Percentiles rank a stretch among this genome's conserved stretches.
These are phyloP conservation scores for Allobates femoralis DNA, from an alignment of 2,797 vertebrate genomes.

Conservation along the genomic window DNA sequence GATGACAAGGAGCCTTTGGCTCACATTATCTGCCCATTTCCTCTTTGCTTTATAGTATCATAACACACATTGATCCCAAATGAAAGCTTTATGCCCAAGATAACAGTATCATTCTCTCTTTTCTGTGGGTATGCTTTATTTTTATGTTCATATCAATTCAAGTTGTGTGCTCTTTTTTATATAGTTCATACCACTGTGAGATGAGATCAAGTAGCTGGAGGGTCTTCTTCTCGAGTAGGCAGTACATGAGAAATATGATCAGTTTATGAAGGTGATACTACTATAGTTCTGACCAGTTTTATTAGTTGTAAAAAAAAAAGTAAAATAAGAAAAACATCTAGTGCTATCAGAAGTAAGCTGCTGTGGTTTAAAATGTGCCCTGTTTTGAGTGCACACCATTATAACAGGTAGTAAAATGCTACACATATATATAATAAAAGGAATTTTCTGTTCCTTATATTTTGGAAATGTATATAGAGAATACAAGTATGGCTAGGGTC, in stretches of 20 bases:
- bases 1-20: conserved; percentile 22
- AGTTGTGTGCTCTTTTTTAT: background rate
- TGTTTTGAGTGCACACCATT: too few relatives aligned
- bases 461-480: too few relatives aligned
- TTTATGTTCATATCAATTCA: background rate
- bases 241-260: background rate
- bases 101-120: conserved; percentile 36
- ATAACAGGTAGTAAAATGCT: too few relatives aligned
- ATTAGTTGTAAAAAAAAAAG: background rate
- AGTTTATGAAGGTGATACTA: background rate
- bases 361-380: too few relatives aligned
- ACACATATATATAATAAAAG: too few relatives aligned
- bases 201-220: background rate
- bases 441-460: too few relatives aligned
- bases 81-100: background rate
- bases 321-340: background rate
- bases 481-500: too few relatives aligned
- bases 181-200: background rate
- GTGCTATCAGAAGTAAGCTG: too few relatives aligned
- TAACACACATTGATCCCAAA: conserved; percentile 21
- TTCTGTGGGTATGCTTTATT: conserved; percentile 1
- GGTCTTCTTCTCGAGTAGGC: background rate
- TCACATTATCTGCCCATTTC: background rate
- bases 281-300: background rate
- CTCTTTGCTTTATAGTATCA: conserved; percentile 27